Conservation (phyloP, 2,797 vertebrate genomes). For the Enteromius treurensis region DNA sequence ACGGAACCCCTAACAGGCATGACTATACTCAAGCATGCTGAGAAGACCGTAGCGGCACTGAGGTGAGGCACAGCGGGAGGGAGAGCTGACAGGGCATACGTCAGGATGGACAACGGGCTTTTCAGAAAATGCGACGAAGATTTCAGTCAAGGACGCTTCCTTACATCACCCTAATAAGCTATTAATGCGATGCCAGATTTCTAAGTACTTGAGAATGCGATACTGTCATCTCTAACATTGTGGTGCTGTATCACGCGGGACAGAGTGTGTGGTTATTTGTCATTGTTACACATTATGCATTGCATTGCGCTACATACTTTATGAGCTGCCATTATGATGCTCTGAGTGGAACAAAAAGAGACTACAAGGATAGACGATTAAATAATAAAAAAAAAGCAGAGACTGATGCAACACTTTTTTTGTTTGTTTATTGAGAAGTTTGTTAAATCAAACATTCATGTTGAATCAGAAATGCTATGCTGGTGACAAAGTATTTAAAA, state of each 20-base stretch:
- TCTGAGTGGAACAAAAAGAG: background rate
- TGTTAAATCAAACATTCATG: background rate
- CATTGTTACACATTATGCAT: slow-evolving; percentile 10
- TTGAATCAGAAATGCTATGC: background rate
- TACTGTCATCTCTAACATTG: slow-evolving; percentile 18
- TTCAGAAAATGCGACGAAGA: slow-evolving; percentile 23
- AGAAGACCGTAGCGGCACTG: slow-evolving; percentile 73
- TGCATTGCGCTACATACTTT: background rate
- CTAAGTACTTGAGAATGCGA: slow-evolving; percentile 6
- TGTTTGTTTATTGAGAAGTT: background rate
- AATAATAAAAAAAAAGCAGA: slow-evolving; percentile 1
- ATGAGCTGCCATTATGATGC: background rate
- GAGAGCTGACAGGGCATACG: slow-evolving; percentile 44
- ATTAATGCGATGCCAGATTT: slow-evolving; percentile 42
- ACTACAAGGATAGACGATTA: background rate
- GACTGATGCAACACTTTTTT: background rate
- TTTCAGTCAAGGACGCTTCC: slow-evolving; percentile 32
- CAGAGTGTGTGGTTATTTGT: slow-evolving; percentile 34
- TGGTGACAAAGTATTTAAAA: background rate
- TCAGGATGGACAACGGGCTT: slow-evolving; percentile 25
- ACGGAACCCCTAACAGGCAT: slow-evolving; percentile 56
- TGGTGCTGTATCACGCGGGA: slow-evolving; percentile 17
- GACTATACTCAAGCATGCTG: slow-evolving; percentile 63
- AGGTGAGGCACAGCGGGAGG: slow-evolving; percentile 52
- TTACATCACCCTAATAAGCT: slow-evolving; percentile 41